A percentile compares a stretch with the other conserved stretches of the same genome.
phyloP scores from a whole-genome alignment of 2,888 invertebrate species.

The Tipula confusa region DNA sequence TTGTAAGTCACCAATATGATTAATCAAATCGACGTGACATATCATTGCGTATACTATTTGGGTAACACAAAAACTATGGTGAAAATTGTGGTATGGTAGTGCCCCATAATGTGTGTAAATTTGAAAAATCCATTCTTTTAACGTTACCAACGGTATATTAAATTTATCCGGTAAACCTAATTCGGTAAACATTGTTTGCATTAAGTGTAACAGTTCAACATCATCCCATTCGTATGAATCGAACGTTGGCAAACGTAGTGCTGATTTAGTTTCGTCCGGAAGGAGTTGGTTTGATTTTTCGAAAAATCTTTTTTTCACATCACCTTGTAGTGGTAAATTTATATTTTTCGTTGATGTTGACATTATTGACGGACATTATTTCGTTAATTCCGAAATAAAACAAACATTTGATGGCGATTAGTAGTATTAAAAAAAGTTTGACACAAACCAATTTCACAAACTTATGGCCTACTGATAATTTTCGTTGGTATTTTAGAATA shows the following conservation, averaged over 20 bases:
- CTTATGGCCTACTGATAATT: too few relatives aligned
- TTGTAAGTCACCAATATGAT: constrained; percentile 68
- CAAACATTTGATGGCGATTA: too few relatives aligned
- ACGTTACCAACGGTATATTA: constrained; percentile 64
- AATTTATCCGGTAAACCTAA: constrained; percentile 70
- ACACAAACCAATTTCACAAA: too few relatives aligned
- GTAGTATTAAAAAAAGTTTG: too few relatives aligned
- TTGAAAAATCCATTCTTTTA: constrained; percentile 69
- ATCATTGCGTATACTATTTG: constrained; percentile 85
- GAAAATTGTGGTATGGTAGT: constrained; percentile 83
- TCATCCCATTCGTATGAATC: constrained; percentile 81
- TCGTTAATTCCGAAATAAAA: constrained; percentile 44
- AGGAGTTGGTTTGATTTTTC: constrained; percentile 51
- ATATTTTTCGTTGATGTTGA: constrained; percentile 50
- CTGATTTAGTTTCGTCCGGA: constrained; percentile 50
- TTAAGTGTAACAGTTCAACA: constrained; percentile 68
- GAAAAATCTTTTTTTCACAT: constrained; percentile 49
- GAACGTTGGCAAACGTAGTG: constrained; percentile 55
- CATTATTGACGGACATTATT: constrained; percentile 48
- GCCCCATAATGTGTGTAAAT: constrained; percentile 79
- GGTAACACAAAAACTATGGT: constrained; percentile 81
- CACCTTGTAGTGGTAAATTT: constrained; percentile 52
- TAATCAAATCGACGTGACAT: constrained; percentile 65
- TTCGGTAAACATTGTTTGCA: constrained; percentile 79
- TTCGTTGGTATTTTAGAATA: too few relatives aligned